Conservation (phyloP, 2,113 vertebrate species). For the Xyrauchen texanus region DNA sequence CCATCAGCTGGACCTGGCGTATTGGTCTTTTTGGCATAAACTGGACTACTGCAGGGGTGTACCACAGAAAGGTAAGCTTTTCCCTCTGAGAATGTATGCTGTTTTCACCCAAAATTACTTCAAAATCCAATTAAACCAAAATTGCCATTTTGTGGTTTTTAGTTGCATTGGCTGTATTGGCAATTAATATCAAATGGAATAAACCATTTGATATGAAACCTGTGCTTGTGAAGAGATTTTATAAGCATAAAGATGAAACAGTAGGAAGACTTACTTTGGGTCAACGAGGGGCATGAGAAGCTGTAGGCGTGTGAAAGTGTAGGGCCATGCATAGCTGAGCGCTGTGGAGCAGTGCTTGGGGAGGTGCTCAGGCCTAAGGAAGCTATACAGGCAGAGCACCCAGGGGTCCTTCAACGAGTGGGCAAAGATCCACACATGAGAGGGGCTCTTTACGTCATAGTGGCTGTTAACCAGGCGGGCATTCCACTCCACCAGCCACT, state of each 20-base stretch:
- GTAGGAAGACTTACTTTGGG: slow-evolving; percentile 81
- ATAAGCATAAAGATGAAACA: not conserved
- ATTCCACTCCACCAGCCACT: slow-evolving; percentile 97
- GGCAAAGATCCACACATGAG: slow-evolving; percentile 98
- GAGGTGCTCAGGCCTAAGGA: slow-evolving; percentile 94
- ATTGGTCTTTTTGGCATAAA: slow-evolving; percentile 96
- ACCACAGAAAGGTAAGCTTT: not conserved
- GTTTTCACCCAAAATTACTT: too few species aligned
- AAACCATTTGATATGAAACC: too few species aligned
- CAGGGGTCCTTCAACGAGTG: slow-evolving; percentile 96
- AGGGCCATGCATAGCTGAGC: slow-evolving; percentile 97
- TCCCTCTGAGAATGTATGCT: too few species aligned
- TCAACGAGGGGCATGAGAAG: slow-evolving; percentile 93
- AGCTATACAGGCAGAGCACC: slow-evolving; percentile 97
- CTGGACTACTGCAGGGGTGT: slow-evolving; percentile 82
- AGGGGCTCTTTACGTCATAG: slow-evolving; percentile 96
- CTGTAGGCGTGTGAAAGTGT: slow-evolving; percentile 91
- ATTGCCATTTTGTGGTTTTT: too few species aligned
- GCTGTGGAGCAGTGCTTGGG: slow-evolving; percentile 93
- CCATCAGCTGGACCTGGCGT: slow-evolving; percentile 86
- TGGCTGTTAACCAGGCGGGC: slow-evolving; percentile 93
- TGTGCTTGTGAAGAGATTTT: too few species aligned
- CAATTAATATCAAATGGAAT: too few species aligned
- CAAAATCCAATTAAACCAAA: too few species aligned
- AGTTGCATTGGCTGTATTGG: too few species aligned